Base-by-base conservation (phyloP, 2,797 vertebrate genomes). In the Tokudaia muenninki region DNA sequence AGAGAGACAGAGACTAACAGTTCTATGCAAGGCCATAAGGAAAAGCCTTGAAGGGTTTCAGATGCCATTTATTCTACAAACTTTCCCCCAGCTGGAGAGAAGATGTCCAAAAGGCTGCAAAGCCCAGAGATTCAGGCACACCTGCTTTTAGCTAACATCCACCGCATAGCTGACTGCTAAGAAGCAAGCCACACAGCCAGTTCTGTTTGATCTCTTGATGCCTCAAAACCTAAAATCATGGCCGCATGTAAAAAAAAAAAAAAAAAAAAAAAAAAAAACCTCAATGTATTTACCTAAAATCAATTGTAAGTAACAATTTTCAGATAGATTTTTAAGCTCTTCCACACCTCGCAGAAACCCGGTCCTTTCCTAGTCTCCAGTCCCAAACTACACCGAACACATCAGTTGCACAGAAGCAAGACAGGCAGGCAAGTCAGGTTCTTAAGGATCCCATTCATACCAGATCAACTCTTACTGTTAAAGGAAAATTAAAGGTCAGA, bases 321-420 rank as follows among this genome's bases (percentile, higher is more conserved):
- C 88, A 87, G 94, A 65, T 81, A 84, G 50, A 87, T 83, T 90
- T 94, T 94, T 75, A 86, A 86, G 78, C 65, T 74, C 90, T 55
- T 70, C 57, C 52, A 77, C 41, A 92, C 34, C 65, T 94, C 91
- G 14, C 13, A 94, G 92, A 96, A 95, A 93, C 31, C 89, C 52
- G 82, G 70, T 89, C 52, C 37, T 78, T 79, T 52, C 57, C 0
- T 55, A 90, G 14, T 55, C 81, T 94, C 57, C 59, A 91, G 74
- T 78, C 94, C 74, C 90, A 88, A 83, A 41, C 74, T 91, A 57
- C 79, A 92, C 70, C 88, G 83, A 90, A 87, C 22, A 61, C 81
- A 97, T 31, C 89, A 95, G 79, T 59, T 47, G 14, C 89, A 95
- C 77, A 87, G 80, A 97, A 84, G 50, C 83, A 87, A 94, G 90